Conservation (phyloP, 2,888 invertebrate species). For the Zeuzera pyrina region DNA sequence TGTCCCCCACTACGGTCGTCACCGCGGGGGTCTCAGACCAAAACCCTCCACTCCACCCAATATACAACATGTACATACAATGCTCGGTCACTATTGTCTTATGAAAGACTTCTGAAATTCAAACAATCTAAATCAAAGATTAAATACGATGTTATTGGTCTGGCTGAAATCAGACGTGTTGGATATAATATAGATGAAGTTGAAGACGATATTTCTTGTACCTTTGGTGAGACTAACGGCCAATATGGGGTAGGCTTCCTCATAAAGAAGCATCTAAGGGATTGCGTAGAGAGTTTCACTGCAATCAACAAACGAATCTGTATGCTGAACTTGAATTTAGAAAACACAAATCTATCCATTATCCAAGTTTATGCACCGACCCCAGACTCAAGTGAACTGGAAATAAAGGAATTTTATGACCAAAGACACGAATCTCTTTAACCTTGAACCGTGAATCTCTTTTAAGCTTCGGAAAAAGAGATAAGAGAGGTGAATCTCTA, state of each 20-base stretch:
- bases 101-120: too few relatives aligned
- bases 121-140: constrained; percentile 6
- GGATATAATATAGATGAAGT: constrained; percentile 9
- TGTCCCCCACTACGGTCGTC: too few relatives aligned
- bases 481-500: too few relatives aligned
- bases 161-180: constrained; percentile 4
- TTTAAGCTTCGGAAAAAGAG: too few relatives aligned
- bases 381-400: constrained; percentile 1
- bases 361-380: constrained; percentile 8
- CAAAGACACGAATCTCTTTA: too few relatives aligned
- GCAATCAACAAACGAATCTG: constrained; percentile 6
- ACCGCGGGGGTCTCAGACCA: too few relatives aligned
- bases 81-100: too few relatives aligned
- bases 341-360: constrained; percentile 5
- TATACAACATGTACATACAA: too few relatives aligned
- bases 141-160: constrained; percentile 7
- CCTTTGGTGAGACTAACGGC: constrained; percentile 8
- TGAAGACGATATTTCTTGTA: constrained; percentile 8
- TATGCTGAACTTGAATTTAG: constrained; percentile 6
- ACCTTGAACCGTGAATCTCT: too few relatives aligned
- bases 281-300: constrained; percentile 7
- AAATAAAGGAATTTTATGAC: too few relatives aligned
- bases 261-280: constrained; percentile 8
- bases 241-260: constrained; percentile 10
- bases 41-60: too few relatives aligned